Conservation (phyloP, 1,140 invertebrate species). For the Philotrypesis tridentata region DNA sequence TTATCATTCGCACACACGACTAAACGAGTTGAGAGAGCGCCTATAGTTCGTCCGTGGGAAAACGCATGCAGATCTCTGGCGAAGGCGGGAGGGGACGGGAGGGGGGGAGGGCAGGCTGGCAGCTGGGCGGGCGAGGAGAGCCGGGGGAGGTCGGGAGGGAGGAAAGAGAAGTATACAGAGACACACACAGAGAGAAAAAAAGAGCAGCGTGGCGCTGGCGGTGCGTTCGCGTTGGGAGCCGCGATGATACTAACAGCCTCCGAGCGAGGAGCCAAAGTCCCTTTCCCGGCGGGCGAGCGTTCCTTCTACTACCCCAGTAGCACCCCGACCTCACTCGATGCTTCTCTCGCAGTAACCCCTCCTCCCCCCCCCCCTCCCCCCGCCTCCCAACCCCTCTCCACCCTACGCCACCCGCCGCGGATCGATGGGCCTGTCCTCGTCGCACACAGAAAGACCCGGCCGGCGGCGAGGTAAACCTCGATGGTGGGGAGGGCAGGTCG, state of each 20-base stretch:
- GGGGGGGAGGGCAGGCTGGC: neutral
- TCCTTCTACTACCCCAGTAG: conserved; percentile 41
- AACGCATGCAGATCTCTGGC: neutral
- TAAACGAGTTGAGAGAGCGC: too few relatives aligned
- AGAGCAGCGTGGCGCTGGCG: neutral
- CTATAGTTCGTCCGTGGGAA: too few relatives aligned
- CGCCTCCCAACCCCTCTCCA: neutral
- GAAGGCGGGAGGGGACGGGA: neutral
- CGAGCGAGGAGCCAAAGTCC: conserved; percentile 20
- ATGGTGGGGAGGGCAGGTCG: neutral
- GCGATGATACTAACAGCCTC: conserved; percentile 39
- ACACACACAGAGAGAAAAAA: neutral
- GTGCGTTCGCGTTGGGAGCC: conserved; percentile 21
- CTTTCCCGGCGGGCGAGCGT: conserved; percentile 22
- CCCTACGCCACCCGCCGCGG: neutral
- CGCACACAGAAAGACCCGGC: neutral
- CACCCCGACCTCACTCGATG: neutral
- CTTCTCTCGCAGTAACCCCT: neutral
- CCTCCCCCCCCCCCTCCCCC: neutral
- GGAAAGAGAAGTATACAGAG: neutral
- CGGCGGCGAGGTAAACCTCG: conserved; percentile 23
- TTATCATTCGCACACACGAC: neutral
- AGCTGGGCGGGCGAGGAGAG: too few relatives aligned
- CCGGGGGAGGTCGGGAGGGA: neutral
- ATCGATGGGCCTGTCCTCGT: conserved; percentile 41